Conservation (phyloP, 2,113 vertebrate genomes). For the Heterocephalus glaber region DNA sequence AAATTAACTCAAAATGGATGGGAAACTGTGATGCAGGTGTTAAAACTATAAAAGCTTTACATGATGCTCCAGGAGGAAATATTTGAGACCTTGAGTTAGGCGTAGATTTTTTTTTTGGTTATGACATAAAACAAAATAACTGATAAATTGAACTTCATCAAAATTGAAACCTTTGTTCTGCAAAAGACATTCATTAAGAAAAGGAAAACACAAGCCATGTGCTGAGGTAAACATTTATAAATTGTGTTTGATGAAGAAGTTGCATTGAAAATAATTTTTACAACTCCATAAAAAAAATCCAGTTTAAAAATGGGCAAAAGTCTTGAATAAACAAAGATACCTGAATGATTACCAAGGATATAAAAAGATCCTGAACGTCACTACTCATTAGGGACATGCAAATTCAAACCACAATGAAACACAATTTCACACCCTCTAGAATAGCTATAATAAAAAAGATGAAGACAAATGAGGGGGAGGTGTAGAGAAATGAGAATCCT, state of each 20-base stretch:
- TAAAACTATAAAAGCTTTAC: neutral
- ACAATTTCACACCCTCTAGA: neutral
- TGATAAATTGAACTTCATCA: neutral
- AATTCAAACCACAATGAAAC: neutral
- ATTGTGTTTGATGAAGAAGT: neutral
- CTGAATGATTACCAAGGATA: neutral
- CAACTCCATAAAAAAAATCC: neutral
- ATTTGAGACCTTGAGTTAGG: neutral
- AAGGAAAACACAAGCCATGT: neutral
- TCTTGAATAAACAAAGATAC: neutral
- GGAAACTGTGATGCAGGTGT: neutral
- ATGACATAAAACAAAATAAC: neutral
- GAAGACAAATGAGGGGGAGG: neutral
- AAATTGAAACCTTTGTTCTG: neutral
- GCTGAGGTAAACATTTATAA: neutral
- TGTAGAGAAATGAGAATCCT: neutral
- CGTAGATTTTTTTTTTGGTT: neutral
- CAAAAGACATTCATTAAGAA: neutral
- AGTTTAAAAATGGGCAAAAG: neutral
- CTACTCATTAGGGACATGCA: neutral
- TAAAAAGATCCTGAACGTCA: neutral
- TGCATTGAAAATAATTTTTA: slow-evolving; percentile 3
- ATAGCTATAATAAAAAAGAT: neutral
- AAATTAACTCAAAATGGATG: neutral
- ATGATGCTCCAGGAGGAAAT: neutral